phyloP scores from a whole-genome alignment of 2,113 vertebrate genomes.

The Leucoraja erinaceus region DNA sequence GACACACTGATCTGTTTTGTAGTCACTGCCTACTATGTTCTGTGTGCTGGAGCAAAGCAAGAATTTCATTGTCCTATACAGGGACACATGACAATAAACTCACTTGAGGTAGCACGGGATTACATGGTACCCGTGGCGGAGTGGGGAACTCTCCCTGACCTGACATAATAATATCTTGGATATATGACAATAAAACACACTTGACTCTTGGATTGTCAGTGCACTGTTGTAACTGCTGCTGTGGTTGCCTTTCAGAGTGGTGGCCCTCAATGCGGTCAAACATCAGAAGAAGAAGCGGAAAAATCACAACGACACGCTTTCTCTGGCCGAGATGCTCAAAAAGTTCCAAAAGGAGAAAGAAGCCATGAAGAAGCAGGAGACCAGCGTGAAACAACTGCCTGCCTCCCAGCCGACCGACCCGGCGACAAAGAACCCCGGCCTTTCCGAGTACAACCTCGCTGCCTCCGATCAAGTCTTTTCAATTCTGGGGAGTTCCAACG shows the following conservation, averaged over 20 bases:
- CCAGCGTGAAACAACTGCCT: conserved; percentile 46
- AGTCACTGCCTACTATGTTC: no score
- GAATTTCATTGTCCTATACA: no score
- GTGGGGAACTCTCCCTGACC: no score
- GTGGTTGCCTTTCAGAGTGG: conserved; percentile 60
- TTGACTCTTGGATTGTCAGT: background rate
- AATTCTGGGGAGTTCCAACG: conserved; percentile 81
- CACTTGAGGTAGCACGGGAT: no score
- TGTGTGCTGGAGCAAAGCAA: no score
- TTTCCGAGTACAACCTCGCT: conserved; percentile 60
- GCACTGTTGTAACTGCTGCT: no score
- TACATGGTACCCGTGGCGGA: no score
- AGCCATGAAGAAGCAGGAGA: conserved; percentile 75
- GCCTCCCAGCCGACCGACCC: background rate
- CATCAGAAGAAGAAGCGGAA: conserved; percentile 95
- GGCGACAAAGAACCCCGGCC: background rate
- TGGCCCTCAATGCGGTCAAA: conserved; percentile 78
- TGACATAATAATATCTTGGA: no score
- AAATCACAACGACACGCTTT: conserved; percentile 85
- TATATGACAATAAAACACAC: background rate
- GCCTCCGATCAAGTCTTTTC: conserved; percentile 78
- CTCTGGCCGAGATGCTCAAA: conserved; percentile 87
- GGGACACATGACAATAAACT: no score
- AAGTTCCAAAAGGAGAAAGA: conserved; percentile 95
- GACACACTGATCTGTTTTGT: no score